phyloP scores from a whole-genome alignment of 2,888 invertebrate genomes.

The Leptinotarsa rubiginosa region DNA sequence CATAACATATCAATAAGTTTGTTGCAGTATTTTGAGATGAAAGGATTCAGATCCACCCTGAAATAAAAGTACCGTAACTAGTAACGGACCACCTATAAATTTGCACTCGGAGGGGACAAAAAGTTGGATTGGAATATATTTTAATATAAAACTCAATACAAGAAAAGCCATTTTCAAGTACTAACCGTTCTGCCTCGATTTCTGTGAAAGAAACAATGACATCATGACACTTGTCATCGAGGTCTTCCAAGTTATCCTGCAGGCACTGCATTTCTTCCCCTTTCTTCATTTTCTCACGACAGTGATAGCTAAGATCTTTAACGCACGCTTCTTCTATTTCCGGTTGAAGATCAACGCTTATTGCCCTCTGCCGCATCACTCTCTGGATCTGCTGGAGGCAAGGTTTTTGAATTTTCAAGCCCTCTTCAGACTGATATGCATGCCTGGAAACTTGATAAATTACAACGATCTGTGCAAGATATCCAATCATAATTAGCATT shows the following conservation, averaged over 20 bases:
- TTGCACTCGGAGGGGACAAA: not conserved
- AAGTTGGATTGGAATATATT: not conserved
- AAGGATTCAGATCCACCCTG: slow-evolving; percentile 85
- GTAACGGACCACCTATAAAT: too few relatives aligned
- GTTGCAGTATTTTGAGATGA: slow-evolving; percentile 85
- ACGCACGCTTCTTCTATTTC: slow-evolving; percentile 93
- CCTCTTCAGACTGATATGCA: slow-evolving; percentile 34
- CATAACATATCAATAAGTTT: slow-evolving; percentile 84
- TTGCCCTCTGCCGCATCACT: slow-evolving; percentile 92
- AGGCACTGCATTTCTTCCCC: slow-evolving; percentile 94
- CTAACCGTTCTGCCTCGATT: slow-evolving; percentile 82
- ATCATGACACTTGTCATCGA: slow-evolving; percentile 77
- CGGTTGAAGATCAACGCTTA: slow-evolving; percentile 92
- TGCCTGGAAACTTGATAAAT: slow-evolving; percentile 31
- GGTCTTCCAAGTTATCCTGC: slow-evolving; percentile 83
- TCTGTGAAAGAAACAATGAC: slow-evolving; percentile 89
- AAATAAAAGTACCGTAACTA: not conserved
- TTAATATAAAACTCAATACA: not conserved
- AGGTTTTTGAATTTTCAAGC: slow-evolving; percentile 69
- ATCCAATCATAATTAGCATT: too few relatives aligned
- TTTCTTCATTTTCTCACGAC: slow-evolving; percentile 86
- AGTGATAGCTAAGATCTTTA: slow-evolving; percentile 84
- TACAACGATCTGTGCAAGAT: not conserved
- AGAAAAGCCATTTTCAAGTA: not conserved
- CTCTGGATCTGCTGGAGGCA: slow-evolving; percentile 86